Evolutionary conservation across 2,113 vertebrate genomes (phyloP).

Genomic region (Labeo rohita): DNA sequence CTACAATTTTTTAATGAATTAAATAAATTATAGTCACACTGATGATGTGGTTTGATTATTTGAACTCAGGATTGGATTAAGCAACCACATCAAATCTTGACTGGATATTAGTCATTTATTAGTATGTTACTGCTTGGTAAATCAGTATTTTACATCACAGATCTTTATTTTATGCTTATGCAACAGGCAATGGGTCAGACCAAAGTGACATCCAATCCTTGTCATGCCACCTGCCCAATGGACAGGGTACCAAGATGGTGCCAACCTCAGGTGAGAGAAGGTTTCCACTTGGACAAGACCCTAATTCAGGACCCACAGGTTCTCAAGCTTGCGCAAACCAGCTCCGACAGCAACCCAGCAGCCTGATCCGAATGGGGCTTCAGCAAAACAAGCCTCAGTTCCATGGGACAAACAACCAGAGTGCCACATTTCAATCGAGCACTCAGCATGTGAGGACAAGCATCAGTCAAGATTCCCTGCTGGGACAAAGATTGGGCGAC

Average conservation of each 20-base stretch:
- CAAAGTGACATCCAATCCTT: slow-evolving; percentile 78
- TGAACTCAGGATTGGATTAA: background rate
- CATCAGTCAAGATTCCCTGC: slow-evolving; percentile 65
- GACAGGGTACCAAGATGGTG: slow-evolving; percentile 79
- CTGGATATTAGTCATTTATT: background rate
- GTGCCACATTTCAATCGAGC: slow-evolving; percentile 78
- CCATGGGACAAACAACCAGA: slow-evolving; percentile 74
- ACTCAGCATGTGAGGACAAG: slow-evolving; percentile 77
- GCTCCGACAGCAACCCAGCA: slow-evolving; percentile 80
- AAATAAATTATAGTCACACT: background rate
- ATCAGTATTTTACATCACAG: background rate
- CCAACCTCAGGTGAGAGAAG: slow-evolving; percentile 77
- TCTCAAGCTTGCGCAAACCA: slow-evolving; percentile 74
- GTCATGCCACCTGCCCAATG: slow-evolving; percentile 80
- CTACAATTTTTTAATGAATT: background rate
- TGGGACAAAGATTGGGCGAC: slow-evolving; percentile 73
- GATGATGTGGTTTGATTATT: background rate
- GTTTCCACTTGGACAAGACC: slow-evolving; percentile 79
- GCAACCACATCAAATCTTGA: background rate
- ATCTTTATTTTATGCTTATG: slow-evolving; percentile 53
- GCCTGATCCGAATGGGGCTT: slow-evolving; percentile 77
- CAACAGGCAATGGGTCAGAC: slow-evolving; percentile 81
- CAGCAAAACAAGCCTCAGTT: slow-evolving; percentile 80
- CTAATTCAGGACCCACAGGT: slow-evolving; percentile 71
- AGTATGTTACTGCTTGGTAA: background rate